phyloP scores from a whole-genome alignment of 2,113 vertebrate species.

The Okapia johnstoni region DNA sequence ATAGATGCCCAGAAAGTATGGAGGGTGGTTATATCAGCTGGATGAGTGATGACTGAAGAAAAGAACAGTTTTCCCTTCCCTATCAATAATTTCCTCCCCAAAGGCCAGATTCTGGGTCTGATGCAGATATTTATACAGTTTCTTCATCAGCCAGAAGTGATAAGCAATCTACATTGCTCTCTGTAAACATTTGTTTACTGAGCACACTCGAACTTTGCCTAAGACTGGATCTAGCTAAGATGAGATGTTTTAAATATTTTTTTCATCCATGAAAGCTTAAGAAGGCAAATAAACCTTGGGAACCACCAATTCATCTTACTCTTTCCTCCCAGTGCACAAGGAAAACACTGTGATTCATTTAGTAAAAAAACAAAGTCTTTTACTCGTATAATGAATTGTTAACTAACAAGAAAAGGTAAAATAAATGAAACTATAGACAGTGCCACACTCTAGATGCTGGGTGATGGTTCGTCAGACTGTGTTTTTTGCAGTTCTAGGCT shows the following conservation, averaged over 20 bases:
- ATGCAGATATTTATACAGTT: not conserved
- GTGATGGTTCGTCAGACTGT: not conserved
- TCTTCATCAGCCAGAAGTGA: not conserved
- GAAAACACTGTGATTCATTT: not conserved
- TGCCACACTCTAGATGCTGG: not conserved
- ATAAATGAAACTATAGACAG: not conserved
- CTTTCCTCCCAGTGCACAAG: not conserved
- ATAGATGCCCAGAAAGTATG: not conserved
- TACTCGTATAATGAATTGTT: not conserved
- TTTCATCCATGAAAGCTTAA: not conserved
- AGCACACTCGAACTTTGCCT: not conserved
- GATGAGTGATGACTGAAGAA: not conserved
- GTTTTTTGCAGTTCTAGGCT: not conserved
- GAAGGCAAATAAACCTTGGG: not conserved
- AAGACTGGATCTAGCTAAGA: not conserved
- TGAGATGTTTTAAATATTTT: not conserved
- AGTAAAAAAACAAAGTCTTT: not conserved
- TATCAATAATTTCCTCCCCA: not conserved
- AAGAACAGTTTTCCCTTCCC: not conserved
- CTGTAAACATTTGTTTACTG: not conserved
- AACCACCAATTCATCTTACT: not conserved
- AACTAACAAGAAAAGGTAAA: not conserved
- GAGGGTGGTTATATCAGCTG: not conserved
- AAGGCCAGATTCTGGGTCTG: not conserved
- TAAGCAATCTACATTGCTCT: not conserved